Evolutionary conservation across 2,888 invertebrate species (phyloP).

Genomic region (Limenitis camilla): DNA sequence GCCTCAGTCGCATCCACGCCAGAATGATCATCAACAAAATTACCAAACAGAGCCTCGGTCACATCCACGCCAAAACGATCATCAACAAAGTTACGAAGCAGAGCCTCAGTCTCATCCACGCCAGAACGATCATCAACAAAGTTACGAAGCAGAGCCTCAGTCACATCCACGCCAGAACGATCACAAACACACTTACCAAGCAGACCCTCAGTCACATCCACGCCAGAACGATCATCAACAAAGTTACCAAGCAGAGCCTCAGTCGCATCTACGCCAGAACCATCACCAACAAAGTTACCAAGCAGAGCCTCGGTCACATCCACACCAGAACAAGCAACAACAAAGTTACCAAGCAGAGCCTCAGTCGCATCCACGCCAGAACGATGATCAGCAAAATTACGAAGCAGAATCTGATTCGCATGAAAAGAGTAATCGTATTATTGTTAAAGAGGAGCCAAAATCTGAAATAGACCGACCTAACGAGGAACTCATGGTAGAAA

Average conservation of each 20-base stretch:
- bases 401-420: slow-evolving; percentile 36
- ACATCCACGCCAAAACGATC: too few species aligned
- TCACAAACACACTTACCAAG: too few species aligned
- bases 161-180: too few species aligned
- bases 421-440: slow-evolving; percentile 55
- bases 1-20: too few species aligned
- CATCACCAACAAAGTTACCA: slow-evolving; percentile 25
- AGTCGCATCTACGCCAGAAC: slow-evolving; percentile 20
- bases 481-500: slow-evolving; percentile 47
- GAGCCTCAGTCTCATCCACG: too few species aligned
- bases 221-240: not conserved
- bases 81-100: too few species aligned
- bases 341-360: slow-evolving; percentile 30
- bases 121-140: too few species aligned
- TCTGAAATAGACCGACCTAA: slow-evolving; percentile 44
- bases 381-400: slow-evolving; percentile 24
- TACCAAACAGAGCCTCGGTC: too few species aligned
- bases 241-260: too few species aligned
- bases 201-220: not conserved
- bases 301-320: slow-evolving; percentile 32
- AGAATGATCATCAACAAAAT: too few species aligned
- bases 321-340: not conserved
- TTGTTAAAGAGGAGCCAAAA: slow-evolving; percentile 51
- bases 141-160: too few species aligned
- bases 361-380: slow-evolving; percentile 28